These are phyloP conservation scores for Ceramica pisi DNA, from an alignment of 2,888 invertebrate species.

Conservation along the genomic window DNA sequence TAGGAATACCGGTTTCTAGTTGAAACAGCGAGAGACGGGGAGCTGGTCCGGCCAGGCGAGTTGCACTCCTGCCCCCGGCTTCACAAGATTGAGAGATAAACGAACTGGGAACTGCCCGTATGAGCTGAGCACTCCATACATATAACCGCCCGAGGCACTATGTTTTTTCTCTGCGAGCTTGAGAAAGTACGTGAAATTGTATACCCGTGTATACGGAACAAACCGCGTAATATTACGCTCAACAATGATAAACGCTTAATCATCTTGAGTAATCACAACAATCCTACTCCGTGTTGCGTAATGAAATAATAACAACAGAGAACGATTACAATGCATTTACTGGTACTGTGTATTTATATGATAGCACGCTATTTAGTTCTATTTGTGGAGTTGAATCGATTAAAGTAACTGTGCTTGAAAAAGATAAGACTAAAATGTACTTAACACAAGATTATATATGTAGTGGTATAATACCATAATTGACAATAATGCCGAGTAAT, in stretches of 20 bases:
- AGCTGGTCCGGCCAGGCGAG: slow-evolving; percentile 76
- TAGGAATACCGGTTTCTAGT: slow-evolving; percentile 77
- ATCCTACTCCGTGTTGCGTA: slow-evolving; percentile 57
- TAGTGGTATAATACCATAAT: slow-evolving; percentile 5
- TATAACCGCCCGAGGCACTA: slow-evolving; percentile 49
- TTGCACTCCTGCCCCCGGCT: slow-evolving; percentile 78
- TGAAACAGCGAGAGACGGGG: slow-evolving; percentile 57
- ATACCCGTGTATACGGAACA: slow-evolving; percentile 63
- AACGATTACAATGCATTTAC: slow-evolving; percentile 61
- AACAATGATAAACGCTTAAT: slow-evolving; percentile 69
- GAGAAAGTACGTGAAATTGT: slow-evolving; percentile 76
- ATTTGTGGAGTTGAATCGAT: slow-evolving; percentile 20
- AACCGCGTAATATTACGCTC: slow-evolving; percentile 56
- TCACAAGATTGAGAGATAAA: slow-evolving; percentile 82
- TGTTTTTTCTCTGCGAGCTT: slow-evolving; percentile 59
- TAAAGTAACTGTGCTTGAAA: slow-evolving; percentile 8
- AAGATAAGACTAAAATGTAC: slow-evolving; percentile 21
- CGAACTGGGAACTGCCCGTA: slow-evolving; percentile 75
- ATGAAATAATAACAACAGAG: slow-evolving; percentile 54
- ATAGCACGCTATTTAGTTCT: slow-evolving; percentile 36
- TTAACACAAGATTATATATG: no score
- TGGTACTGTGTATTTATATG: slow-evolving; percentile 45
- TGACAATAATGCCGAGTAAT: slow-evolving; percentile 19
- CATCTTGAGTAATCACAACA: slow-evolving; percentile 68
- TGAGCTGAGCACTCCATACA: slow-evolving; percentile 67